phyloP scores from a whole-genome alignment of 2,797 vertebrate genomes.

The Astyanax mexicanus region DNA sequence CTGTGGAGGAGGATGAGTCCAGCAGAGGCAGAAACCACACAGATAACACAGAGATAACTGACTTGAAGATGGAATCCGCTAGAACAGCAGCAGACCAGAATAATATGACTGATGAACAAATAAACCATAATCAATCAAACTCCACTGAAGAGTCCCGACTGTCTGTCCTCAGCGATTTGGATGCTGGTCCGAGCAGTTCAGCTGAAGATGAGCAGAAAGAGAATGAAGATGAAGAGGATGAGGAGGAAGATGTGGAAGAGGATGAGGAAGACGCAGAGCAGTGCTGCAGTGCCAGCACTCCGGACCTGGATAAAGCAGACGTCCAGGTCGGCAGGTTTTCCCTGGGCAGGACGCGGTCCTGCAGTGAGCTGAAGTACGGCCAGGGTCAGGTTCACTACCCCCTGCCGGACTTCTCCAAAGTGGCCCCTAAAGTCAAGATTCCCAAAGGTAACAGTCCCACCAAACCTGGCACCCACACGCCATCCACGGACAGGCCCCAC shows the following conservation, averaged over 20 bases:
- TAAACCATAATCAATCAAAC: constrained; percentile 4
- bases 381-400: constrained; percentile 80
- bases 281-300: constrained; percentile 27
- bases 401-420: constrained; percentile 79
- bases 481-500: constrained; percentile 65
- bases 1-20: constrained; percentile 7
- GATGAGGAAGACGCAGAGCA: constrained; percentile 20
- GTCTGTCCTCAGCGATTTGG: neutral
- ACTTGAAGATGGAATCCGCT: neutral
- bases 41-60: neutral
- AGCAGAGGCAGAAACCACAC: neutral
- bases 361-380: constrained; percentile 74
- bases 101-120: neutral
- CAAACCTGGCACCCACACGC: constrained; percentile 61
- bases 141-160: neutral
- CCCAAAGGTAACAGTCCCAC: constrained; percentile 68
- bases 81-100: constrained; percentile 38
- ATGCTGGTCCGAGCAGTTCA: neutral
- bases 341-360: constrained; percentile 69
- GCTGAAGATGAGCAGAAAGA: neutral
- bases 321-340: constrained; percentile 33
- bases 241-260: constrained; percentile 17
- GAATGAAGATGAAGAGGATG: constrained; percentile 26
- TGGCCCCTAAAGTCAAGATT: constrained; percentile 80
- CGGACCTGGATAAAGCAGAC: constrained; percentile 37